Conservation (phyloP, 2,888 invertebrate genomes). For the Allygus modestus region DNA sequence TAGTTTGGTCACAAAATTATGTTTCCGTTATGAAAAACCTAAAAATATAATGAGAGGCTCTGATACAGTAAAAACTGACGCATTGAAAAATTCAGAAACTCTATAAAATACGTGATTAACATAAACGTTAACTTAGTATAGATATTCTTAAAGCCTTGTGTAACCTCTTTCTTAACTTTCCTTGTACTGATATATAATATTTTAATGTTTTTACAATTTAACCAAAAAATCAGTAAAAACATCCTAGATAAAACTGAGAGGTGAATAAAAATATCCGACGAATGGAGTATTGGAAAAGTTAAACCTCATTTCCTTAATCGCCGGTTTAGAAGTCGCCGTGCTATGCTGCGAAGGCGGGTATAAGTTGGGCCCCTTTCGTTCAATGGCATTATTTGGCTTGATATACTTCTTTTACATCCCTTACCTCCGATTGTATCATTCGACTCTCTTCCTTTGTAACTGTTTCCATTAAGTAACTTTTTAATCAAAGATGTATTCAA, state of each 20-base stretch:
- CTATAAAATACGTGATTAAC: too few relatives aligned
- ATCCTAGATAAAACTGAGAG: not conserved
- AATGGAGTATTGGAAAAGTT: conserved; percentile 44
- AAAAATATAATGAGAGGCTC: too few relatives aligned
- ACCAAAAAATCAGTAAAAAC: too few relatives aligned
- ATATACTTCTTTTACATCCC: conserved; percentile 6
- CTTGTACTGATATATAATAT: too few relatives aligned
- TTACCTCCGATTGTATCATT: not conserved
- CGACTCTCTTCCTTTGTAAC: not conserved
- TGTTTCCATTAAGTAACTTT: conserved; percentile 11
- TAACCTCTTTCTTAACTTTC: too few relatives aligned
- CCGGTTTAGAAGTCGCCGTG: not conserved
- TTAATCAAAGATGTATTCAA: not conserved
- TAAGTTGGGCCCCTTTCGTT: not conserved
- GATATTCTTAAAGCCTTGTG: too few relatives aligned
- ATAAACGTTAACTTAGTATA: too few relatives aligned
- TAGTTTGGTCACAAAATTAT: too few relatives aligned
- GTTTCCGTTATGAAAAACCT: too few relatives aligned
- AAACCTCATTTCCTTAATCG: conserved; percentile 37
- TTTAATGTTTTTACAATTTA: too few relatives aligned
- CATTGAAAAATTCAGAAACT: too few relatives aligned
- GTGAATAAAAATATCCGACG: conserved; percentile 27
- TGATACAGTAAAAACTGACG: too few relatives aligned
- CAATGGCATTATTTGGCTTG: not conserved
- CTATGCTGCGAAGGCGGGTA: not conserved